phyloP scores from a whole-genome alignment of 2,888 invertebrate genomes.

The Caenorhabditis sp. region DNA sequence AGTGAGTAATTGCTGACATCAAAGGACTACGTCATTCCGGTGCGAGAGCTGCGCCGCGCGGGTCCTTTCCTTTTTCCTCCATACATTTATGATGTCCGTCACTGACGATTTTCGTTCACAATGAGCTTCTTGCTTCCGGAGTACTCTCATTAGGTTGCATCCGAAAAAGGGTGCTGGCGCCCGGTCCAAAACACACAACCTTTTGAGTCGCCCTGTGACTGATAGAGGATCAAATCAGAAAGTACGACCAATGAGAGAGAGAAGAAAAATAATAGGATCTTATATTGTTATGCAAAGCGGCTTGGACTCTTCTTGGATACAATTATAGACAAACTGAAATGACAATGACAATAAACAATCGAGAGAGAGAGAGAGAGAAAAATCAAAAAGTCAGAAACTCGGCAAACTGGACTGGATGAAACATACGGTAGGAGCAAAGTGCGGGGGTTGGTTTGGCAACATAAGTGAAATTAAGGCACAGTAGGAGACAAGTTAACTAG shows the following conservation, averaged over 20 bases:
- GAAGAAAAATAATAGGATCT: conserved; percentile 6
- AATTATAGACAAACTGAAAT: background rate
- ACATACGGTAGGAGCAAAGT: background rate
- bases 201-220: background rate
- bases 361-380: background rate
- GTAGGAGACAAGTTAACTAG: conserved; percentile 3
- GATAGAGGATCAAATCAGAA: conserved; percentile 29
- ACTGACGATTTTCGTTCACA: conserved; percentile 42
- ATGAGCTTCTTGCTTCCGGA: conserved; percentile 24
- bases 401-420: background rate
- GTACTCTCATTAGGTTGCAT: conserved; percentile 59
- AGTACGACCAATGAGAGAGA: conserved; percentile 2
- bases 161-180: conserved; percentile 7
- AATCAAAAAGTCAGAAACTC: background rate
- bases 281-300: conserved; percentile 13
- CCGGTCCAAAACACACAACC: conserved; percentile 39
- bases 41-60: background rate
- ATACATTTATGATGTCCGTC: conserved; percentile 55
- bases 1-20: conserved; percentile 43
- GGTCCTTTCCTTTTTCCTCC: conserved; percentile 1
- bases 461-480: conserved; percentile 20
- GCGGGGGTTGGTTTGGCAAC: background rate
- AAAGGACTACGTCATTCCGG: conserved; percentile 44
- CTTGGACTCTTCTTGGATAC: background rate
- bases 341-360: background rate